Base-by-base conservation (phyloP, 2,113 vertebrate species). In the Pterocles burchelli region DNA sequence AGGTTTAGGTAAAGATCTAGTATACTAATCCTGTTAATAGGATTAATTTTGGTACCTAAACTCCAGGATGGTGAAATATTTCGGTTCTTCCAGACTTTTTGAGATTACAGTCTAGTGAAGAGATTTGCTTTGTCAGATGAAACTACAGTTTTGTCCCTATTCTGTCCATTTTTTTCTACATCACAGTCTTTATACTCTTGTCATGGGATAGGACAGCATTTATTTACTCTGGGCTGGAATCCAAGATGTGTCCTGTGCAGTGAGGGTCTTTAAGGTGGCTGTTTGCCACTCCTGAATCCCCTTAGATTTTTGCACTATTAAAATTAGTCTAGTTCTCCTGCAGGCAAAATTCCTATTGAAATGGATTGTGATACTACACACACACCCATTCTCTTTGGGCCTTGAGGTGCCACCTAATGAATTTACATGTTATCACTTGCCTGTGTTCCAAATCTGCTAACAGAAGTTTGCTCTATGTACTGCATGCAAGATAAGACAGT, bases 111-210 rank as follows among this genome's bases (percentile, higher is more conserved):
- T 29, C 41, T 85, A 33, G 11, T 85, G 63, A 92, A 91, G 67
- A 82, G 29, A 90, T 85, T 73, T 80, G n/a, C 59, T 85, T 66
- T 94, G 66, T 91, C 81, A 91, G 70, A 72, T 75, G 63, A 87
- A 92, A 78, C 33, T 48, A 67, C 20, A 36, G 36, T 66, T 78
- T 91, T 88, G 67, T 51, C 81, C 71, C 55, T 80, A 25, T 79
- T 93, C 68, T 76, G 36, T 94, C 80, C 41, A 38, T 24, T 88
- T 77, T 73, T 67, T 67, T 15, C 58, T 24, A 89, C 28, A 51
- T 85, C 78, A 78, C 20, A 54, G 13, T 80, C 18, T 63, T 74
- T 46, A 49, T 76, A 43, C 11, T 68, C n/a, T 43, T 78, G 36
- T 59, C 48, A 85, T 15, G 51, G 58, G 34, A 45, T 61, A 72